Conservation (phyloP, 64 coral and sea anemone genomes). For the Astreopora myriophthalma region DNA sequence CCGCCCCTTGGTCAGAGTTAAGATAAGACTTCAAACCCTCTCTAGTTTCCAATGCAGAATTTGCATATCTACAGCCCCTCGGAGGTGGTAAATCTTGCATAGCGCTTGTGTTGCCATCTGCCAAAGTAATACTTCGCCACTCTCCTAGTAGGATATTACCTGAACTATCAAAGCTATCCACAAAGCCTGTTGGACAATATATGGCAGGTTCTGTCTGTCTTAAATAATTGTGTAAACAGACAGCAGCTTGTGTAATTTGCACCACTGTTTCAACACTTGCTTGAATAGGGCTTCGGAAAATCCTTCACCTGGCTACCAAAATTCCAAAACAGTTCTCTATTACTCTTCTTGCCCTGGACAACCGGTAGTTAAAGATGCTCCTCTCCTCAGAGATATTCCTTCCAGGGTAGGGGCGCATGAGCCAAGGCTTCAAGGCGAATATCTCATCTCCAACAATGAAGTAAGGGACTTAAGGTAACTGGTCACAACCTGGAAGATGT, state of each 20-base stretch:
- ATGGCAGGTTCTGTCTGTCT: background rate
- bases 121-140: constrained; percentile 12
- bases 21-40: too few relatives aligned
- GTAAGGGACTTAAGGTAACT: too few relatives aligned
- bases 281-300: too few relatives aligned
- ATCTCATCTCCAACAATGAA: too few relatives aligned
- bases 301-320: background rate
- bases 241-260: constrained; percentile 11
- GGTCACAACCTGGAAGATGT: too few relatives aligned
- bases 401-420: too few relatives aligned
- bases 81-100: background rate
- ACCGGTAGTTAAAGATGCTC: too few relatives aligned
- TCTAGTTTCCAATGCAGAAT: too few relatives aligned
- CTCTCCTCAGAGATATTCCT: too few relatives aligned
- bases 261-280: background rate
- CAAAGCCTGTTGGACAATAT: constrained; percentile 2
- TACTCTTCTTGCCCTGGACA: too few relatives aligned
- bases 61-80: background rate
- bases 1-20: too few relatives aligned
- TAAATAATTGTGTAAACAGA: constrained; percentile 38
- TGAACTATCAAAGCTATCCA: constrained; percentile 17
- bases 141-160: constrained; percentile 45
- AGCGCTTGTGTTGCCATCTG: constrained; percentile 1
- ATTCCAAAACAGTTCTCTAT: constrained; percentile 26
- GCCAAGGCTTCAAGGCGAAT: too few relatives aligned